phyloP scores from a whole-genome alignment of 2,797 vertebrate species.

The Epinephelus coioides region DNA sequence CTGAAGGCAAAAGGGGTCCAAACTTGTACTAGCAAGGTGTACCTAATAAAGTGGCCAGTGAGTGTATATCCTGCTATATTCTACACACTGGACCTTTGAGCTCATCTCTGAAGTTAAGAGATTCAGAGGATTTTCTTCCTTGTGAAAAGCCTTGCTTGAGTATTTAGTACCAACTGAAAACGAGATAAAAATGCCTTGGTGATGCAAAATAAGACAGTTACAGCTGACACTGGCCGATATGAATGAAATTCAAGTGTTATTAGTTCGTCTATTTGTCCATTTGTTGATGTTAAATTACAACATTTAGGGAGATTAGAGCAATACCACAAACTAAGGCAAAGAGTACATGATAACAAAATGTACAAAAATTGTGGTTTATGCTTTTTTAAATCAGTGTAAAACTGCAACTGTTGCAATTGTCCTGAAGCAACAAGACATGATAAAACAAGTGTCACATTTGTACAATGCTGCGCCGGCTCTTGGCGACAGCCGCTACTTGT shows the following conservation, averaged over 20 bases:
- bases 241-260: neutral
- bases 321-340: slow-evolving; percentile 10
- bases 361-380: neutral
- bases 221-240: neutral
- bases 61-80: no score
- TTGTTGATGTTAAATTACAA: neutral
- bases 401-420: slow-evolving; percentile 32
- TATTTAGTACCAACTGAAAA: slow-evolving; percentile 7
- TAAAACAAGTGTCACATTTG: slow-evolving; percentile 61
- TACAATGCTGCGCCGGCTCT: slow-evolving; percentile 26
- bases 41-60: no score
- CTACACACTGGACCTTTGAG: no score
- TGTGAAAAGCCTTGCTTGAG: neutral
- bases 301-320: neutral
- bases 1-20: no score
- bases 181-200: neutral
- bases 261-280: neutral
- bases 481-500: slow-evolving; percentile 34
- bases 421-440: slow-evolving; percentile 31
- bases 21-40: no score
- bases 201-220: neutral
- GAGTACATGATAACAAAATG: slow-evolving; percentile 7
- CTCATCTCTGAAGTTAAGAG: neutral
- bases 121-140: neutral
- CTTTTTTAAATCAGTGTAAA: slow-evolving; percentile 25